A percentile compares a stretch with the other conserved stretches of the same genome.
phyloP scores from a whole-genome alignment of 1,140 invertebrate genomes.

The Eumeta japonica region DNA sequence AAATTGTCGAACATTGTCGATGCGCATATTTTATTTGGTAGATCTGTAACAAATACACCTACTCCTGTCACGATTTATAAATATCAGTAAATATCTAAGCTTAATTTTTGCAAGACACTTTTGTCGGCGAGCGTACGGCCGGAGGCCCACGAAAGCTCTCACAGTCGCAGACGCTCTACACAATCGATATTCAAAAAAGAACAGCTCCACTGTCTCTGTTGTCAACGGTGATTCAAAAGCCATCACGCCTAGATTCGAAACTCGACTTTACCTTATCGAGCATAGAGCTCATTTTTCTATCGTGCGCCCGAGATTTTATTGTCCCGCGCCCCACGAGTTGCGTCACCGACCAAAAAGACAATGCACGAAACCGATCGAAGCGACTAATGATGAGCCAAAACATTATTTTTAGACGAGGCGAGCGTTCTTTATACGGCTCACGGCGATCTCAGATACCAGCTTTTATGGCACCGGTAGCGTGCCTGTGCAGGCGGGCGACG shows the following conservation, averaged over 20 bases:
- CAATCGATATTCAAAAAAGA: conserved; percentile 57
- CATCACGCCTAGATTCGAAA: conserved; percentile 17
- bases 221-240: conserved; percentile 50
- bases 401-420: conserved; percentile 43
- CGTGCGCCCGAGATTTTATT: conserved; percentile 23
- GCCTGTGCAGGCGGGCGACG: conserved; percentile 10
- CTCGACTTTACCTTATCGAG: conserved; percentile 17
- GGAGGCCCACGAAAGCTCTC: conserved; percentile 48
- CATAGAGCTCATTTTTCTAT: conserved; percentile 22
- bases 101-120: no score
- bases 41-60: no score
- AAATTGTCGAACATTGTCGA: no score
- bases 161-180: conserved; percentile 53
- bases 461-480: conserved; percentile 44
- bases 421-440: conserved; percentile 33
- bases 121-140: conserved; percentile 23
- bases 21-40: no score
- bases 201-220: conserved; percentile 55
- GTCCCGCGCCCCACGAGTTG: conserved; percentile 47
- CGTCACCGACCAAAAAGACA: conserved; percentile 55
- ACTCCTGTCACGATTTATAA: no score
- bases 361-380: conserved; percentile 40
- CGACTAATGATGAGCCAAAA: conserved; percentile 51
- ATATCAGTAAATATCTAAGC: no score
- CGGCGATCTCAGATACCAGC: conserved; percentile 33